Conservation (phyloP, 2,888 invertebrate species). For the Sinhomidia bicolor region DNA sequence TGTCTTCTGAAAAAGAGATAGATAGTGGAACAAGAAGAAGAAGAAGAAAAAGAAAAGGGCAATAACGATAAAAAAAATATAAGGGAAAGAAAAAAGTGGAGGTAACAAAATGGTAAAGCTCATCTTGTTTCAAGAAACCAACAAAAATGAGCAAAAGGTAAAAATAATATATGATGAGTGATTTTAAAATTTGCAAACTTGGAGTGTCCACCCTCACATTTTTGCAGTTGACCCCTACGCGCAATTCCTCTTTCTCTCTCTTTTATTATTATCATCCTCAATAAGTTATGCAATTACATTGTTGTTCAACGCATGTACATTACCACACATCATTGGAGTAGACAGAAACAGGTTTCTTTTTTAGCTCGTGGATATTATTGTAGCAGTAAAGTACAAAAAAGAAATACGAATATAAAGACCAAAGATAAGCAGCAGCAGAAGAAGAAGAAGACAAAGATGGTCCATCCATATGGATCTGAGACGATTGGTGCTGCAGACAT, state of each 20-base stretch:
- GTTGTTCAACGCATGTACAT: constrained; percentile 53
- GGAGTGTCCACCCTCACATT: constrained; percentile 74
- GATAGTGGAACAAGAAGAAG: constrained; percentile 4
- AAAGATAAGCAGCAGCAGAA: constrained; percentile 8
- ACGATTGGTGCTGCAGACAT: no score
- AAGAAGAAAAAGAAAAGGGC: neutral
- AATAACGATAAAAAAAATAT: neutral
- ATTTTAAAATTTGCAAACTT: constrained; percentile 69
- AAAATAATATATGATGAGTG: constrained; percentile 58
- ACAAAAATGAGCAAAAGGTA: constrained; percentile 32
- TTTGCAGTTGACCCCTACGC: constrained; percentile 73
- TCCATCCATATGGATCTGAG: no score
- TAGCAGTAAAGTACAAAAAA: constrained; percentile 41
- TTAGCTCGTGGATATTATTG: constrained; percentile 73
- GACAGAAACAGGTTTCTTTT: constrained; percentile 64
- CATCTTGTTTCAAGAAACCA: constrained; percentile 57
- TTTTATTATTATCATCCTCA: constrained; percentile 58
- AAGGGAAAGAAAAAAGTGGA: constrained; percentile 9
- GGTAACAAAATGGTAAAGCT: constrained; percentile 22
- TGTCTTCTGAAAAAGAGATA: neutral
- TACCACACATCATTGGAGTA: neutral
- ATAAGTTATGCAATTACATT: constrained; percentile 71
- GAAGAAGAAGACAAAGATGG: neutral
- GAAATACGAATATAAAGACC: constrained; percentile 10
- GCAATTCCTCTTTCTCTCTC: constrained; percentile 55